Base-by-base conservation (phyloP, 2,888 invertebrate species). In the Drosophila limbata region DNA sequence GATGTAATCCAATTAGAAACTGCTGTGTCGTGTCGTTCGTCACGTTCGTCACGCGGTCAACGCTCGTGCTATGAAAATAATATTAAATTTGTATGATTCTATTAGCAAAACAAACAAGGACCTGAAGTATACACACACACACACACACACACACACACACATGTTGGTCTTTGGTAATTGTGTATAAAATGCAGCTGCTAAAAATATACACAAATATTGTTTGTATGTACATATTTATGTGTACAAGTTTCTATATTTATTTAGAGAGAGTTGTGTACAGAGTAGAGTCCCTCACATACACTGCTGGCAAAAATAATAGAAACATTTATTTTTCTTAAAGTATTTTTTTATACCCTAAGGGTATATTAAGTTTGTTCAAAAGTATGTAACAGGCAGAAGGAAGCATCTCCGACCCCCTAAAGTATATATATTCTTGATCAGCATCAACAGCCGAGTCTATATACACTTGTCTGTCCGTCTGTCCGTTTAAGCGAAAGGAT, bases 11-110 rank as follows among this genome's bases (percentile, higher is more conserved):
- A 62, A 42, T 51, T 51, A 42, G 21, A 33, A 55, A 17, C 6
- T 10, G n/a, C n/a, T 6, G 25, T 25, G n/a, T 25, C 5, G 74
- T 61, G 59, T 62, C n/a, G 39, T 47, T 52, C 60, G 39, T 74
- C 25, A 5, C 25, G 25, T 25, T 25, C 25, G 74, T 61, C 62
- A 64, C 69, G 61, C n/a, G 50, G 61, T 42, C 48, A 53, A 45
- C 31, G 42, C 35, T 52, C 35, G 50, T 51, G 44, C 56, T 57
- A 51, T 65, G 76, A 63, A 74, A 77, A 74, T 79, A 67, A 59
- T 75, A 79, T 86, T 78, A 78, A 78, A 71, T 74, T 79, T 69
- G 75, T 76, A 82, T 85, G 81, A 88, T 89, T 89, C 89, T 89
- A 89, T 86, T 89, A 86, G 79, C 71, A 73, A 69, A 73, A 66